Base-by-base conservation (phyloP, 2,113 vertebrate genomes). In the Chascanopsetta lugubris region DNA sequence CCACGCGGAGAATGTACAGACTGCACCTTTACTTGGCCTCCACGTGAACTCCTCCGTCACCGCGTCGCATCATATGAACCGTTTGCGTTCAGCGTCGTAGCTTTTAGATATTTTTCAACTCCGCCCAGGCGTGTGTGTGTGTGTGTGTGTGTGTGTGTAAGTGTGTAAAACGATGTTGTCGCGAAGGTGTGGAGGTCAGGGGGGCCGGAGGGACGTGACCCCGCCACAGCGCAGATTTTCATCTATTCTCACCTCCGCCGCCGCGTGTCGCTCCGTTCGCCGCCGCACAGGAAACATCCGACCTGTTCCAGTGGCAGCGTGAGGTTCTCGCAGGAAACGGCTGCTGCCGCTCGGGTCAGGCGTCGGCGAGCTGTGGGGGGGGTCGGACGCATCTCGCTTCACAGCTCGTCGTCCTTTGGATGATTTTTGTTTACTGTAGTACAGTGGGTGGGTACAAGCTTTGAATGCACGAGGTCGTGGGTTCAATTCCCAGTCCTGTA, bases 201-300 rank as follows among this genome's bases (percentile, higher is more conserved):
- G 29, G 53, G 11, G 78, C 49, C 20, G 48, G 43, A 64, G 59
- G 24, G 57, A 72, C 11, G 25, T 75, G 61, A 79, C 76, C 61
- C 58, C 10, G 61, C 79, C 69, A 77, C 58, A 50, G 58, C 58
- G 10, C 71, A 36, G 30, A 46, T 69, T 82, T 60, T 22, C 51
- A 42, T 48, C 77, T 34, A 24, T 86, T 87, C 72, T 75, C 82
- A 75, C 79, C 63, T 42, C 17, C 69, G 29, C 13, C 50, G 27
- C 60, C 5, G n/a, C 3, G 25, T 55, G 38, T 18, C 38, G 8
- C 36, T 17, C 34, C 3, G 34, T 15, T 47, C 70, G 21, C 60
- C 57, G 46, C 32, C 42, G 65, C 55, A 8, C 20, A 54, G 65
- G 61, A 49, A 57, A 58, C 20, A 58, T 42, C 70, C 67, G 17